Conservation (phyloP, 1,140 invertebrate species). For the Papilio aristodemus region DNA sequence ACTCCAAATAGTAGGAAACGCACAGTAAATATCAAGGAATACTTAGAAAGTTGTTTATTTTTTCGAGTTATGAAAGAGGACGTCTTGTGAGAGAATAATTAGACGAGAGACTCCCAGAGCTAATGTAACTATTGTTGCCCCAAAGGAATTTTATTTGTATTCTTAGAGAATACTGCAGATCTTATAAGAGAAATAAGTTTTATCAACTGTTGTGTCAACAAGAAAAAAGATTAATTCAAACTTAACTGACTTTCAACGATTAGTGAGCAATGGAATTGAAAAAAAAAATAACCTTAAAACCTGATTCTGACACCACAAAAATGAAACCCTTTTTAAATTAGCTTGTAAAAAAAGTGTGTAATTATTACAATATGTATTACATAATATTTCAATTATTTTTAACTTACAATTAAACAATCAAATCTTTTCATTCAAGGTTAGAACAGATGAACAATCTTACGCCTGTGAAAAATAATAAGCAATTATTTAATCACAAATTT, state of each 20-base stretch:
- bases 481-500: not conserved
- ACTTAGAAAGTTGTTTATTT: not conserved
- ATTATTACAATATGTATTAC: no score
- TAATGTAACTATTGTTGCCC: slow-evolving; percentile 1
- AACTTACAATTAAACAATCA: no score
- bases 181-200: not conserved
- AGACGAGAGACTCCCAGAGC: slow-evolving; percentile 5
- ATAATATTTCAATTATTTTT: no score
- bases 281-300: no score
- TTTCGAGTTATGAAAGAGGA: slow-evolving; percentile 7
- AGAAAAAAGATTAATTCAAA: not conserved
- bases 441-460: no score
- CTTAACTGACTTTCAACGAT: not conserved
- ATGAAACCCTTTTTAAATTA: no score
- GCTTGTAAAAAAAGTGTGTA: no score
- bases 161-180: not conserved
- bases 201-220: not conserved
- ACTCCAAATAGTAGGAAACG: no score
- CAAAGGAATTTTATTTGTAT: slow-evolving; percentile 12
- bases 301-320: no score
- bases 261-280: not conserved
- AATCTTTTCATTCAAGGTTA: no score
- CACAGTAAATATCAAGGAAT: not conserved
- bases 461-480: not conserved
- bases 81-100: slow-evolving; percentile 10